phyloP scores from a whole-genome alignment of 2,797 vertebrate genomes.

The Periophthalmus magnuspinnatus region DNA sequence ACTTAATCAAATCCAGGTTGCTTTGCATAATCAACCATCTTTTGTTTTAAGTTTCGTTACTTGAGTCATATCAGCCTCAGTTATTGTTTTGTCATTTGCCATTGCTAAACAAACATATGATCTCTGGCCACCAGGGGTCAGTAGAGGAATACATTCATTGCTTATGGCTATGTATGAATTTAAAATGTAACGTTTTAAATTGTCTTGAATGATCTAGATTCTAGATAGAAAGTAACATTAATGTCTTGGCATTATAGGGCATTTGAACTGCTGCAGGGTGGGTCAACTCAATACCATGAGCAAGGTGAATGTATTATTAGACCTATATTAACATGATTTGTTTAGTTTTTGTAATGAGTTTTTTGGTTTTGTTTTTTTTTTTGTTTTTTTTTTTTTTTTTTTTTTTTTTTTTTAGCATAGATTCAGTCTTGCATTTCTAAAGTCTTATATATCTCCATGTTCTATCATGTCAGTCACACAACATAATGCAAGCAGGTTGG shows the following conservation, averaged over 20 bases:
- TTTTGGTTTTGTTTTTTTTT: no score
- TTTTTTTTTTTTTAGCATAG: not conserved
- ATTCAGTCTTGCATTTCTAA: not conserved
- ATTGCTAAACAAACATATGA: not conserved
- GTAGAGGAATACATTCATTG: not conserved
- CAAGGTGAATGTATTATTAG: no score
- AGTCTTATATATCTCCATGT: not conserved
- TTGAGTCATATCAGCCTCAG: not conserved
- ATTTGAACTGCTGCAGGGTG: no score
- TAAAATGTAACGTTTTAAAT: no score
- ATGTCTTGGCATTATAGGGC: no score
- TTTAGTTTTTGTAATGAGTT: no score
- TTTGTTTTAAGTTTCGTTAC: not conserved
- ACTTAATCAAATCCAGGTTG: not conserved
- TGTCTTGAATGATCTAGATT: no score
- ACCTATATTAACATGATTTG: no score
- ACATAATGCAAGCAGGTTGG: not conserved
- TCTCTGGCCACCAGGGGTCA: not conserved
- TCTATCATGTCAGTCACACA: not conserved
- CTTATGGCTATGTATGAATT: not conserved
- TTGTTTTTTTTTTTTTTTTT: not conserved
- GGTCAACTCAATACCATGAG: no score
- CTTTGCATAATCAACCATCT: not conserved
- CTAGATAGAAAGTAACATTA: no score
- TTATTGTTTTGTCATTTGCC: not conserved